phyloP scores from a whole-genome alignment of 2,888 invertebrate species.

The Cantharis rufa region DNA sequence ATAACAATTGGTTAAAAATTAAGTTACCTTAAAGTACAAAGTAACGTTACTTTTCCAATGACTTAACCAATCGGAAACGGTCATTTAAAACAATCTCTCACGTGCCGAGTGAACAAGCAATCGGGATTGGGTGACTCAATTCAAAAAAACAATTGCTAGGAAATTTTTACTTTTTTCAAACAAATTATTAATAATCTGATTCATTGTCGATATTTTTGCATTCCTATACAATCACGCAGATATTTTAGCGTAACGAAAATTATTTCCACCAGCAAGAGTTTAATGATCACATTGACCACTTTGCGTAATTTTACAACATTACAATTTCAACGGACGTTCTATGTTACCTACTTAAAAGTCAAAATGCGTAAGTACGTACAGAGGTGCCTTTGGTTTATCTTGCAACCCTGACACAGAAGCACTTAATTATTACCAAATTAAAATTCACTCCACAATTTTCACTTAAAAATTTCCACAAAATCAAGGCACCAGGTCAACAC shows the following conservation, averaged over 20 bases:
- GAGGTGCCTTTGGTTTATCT: not conserved
- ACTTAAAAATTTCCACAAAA: slow-evolving; percentile 3
- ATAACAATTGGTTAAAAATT: not conserved
- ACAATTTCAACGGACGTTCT: not conserved
- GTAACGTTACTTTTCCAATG: not conserved
- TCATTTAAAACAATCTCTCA: not conserved
- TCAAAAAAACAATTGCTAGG: not conserved
- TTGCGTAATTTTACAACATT: not conserved
- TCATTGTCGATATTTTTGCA: not conserved
- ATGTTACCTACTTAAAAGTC: not conserved
- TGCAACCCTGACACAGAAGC: slow-evolving; percentile 16
- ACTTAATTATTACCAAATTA: not conserved
- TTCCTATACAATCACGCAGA: not conserved
- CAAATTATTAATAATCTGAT: not conserved
- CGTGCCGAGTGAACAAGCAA: not conserved
- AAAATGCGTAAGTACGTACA: not conserved
- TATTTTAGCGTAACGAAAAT: not conserved
- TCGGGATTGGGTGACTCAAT: not conserved
- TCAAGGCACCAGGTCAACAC: slow-evolving; percentile 1
- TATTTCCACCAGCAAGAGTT: not conserved
- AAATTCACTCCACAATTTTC: not conserved
- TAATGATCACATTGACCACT: not conserved
- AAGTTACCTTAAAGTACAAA: not conserved
- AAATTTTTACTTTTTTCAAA: not conserved
- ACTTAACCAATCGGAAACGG: not conserved